These are phyloP conservation scores for Zoroaster sp. DNA, from an alignment of 53 echinoderm and acorn worm species.

Conservation along the genomic window DNA sequence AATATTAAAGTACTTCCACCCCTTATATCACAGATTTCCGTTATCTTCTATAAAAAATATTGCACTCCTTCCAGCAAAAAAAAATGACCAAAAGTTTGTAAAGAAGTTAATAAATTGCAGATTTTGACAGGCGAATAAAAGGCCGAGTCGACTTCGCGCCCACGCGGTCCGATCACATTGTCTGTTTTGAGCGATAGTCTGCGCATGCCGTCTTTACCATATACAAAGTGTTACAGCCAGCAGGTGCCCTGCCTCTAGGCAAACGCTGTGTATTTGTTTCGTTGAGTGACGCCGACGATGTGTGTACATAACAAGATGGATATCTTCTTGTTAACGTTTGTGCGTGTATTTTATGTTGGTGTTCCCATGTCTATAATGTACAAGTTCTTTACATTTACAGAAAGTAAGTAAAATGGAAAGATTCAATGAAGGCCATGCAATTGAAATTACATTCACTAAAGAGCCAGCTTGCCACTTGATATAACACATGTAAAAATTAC, in stretches of 20 bases:
- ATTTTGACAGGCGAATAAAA: constrained; percentile 54
- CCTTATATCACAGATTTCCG: not conserved
- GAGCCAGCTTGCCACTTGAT: not conserved
- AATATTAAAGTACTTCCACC: constrained; percentile 44
- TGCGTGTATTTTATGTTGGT: constrained; percentile 6
- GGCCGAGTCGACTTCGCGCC: constrained; percentile 50
- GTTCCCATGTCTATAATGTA: not conserved
- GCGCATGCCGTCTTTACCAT: not conserved
- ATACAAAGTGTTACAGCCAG: not conserved
- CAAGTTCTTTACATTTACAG: not conserved
- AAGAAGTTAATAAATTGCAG: constrained; percentile 59
- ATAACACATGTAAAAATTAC: too few species aligned
- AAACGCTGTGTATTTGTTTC: constrained; percentile 40
- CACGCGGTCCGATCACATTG: not conserved
- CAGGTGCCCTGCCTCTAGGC: constrained; percentile 26
- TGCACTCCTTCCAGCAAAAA: not conserved
- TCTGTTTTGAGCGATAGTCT: not conserved
- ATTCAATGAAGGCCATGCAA: not conserved
- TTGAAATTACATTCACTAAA: not conserved
- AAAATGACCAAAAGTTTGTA: not conserved
- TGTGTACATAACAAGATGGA: constrained; percentile 49
- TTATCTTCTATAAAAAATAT: not conserved
- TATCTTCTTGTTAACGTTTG: constrained; percentile 10
- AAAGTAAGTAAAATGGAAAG: not conserved
- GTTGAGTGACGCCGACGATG: constrained; percentile 30